phyloP scores from a whole-genome alignment of 2,888 invertebrate genomes.

The Phyllotreta striolata region DNA sequence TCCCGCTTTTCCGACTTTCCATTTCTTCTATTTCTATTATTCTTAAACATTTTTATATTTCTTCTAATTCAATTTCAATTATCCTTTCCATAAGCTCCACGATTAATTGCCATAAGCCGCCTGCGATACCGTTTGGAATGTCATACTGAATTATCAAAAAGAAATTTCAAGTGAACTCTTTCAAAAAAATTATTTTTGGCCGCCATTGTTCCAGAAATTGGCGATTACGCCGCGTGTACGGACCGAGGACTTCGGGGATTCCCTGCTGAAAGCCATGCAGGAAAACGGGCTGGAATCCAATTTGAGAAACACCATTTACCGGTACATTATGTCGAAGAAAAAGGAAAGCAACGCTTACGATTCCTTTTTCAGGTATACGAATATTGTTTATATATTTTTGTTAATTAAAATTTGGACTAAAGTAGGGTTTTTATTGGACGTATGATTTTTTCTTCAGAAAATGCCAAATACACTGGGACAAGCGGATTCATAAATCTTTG shows the following conservation, averaged over 20 bases:
- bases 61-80: too few species aligned
- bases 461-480: conserved; percentile 92
- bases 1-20: too few species aligned
- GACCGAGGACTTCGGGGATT: conserved; percentile 79
- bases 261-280: conserved; percentile 78
- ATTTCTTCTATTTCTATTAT: too few species aligned
- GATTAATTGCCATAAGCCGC: conserved; percentile 1
- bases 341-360: conserved; percentile 56
- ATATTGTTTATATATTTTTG: background rate
- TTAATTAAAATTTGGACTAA: background rate
- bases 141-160: background rate
- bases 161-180: conserved; percentile 13
- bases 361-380: conserved; percentile 65
- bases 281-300: conserved; percentile 82
- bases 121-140: background rate
- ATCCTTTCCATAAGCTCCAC: background rate
- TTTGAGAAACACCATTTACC: conserved; percentile 83
- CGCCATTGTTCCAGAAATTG: conserved; percentile 68
- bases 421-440: too few species aligned
- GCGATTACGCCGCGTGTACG: conserved; percentile 79
- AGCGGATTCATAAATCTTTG: conserved; percentile 90
- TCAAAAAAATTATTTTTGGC: too few species aligned
- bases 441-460: conserved; percentile 66
- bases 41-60: too few species aligned
- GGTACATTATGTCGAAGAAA: conserved; percentile 73